These are phyloP conservation scores for Pelecanus crispus DNA, from an alignment of 2,113 vertebrate species.

Conservation along the genomic window DNA sequence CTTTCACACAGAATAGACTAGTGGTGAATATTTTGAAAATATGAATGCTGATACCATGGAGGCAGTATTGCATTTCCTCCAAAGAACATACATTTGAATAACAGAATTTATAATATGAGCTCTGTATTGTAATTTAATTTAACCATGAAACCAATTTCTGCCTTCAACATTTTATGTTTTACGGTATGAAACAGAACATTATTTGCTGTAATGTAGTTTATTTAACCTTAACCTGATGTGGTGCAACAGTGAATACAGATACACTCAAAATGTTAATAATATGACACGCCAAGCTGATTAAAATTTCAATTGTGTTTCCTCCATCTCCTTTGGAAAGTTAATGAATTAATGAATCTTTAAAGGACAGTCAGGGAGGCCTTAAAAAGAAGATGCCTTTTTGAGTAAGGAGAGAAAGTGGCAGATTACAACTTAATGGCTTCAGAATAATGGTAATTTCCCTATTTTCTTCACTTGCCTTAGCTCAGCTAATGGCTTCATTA, in stretches of 20 bases:
- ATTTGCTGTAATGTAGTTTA: constrained; percentile 67
- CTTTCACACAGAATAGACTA: neutral
- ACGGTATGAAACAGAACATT: constrained; percentile 59
- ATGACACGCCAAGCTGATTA: constrained; percentile 71
- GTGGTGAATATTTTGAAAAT: constrained; percentile 10
- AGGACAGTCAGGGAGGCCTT: constrained; percentile 78
- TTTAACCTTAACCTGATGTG: constrained; percentile 72
- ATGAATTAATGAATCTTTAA: constrained; percentile 88
- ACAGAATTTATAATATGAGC: constrained; percentile 21
- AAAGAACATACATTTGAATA: constrained; percentile 33
- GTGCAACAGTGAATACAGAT: constrained; percentile 63
- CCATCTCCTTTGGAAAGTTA: constrained; percentile 81
- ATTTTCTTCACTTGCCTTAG: constrained; percentile 83
- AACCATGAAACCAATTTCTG: constrained; percentile 60
- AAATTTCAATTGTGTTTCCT: constrained; percentile 74
- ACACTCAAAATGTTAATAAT: constrained; percentile 70
- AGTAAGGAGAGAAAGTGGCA: constrained; percentile 79
- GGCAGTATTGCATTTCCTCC: neutral
- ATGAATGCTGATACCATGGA: neutral
- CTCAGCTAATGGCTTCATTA: constrained; percentile 90
- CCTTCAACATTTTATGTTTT: constrained; percentile 64
- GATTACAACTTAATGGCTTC: constrained; percentile 86
- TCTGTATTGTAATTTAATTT: constrained; percentile 62
- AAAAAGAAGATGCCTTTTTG: constrained; percentile 75
- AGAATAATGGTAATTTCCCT: constrained; percentile 86